Evolutionary conservation across 2,797 vertebrate species (phyloP).

Genomic region (Lindbergichthys nudifrons): DNA sequence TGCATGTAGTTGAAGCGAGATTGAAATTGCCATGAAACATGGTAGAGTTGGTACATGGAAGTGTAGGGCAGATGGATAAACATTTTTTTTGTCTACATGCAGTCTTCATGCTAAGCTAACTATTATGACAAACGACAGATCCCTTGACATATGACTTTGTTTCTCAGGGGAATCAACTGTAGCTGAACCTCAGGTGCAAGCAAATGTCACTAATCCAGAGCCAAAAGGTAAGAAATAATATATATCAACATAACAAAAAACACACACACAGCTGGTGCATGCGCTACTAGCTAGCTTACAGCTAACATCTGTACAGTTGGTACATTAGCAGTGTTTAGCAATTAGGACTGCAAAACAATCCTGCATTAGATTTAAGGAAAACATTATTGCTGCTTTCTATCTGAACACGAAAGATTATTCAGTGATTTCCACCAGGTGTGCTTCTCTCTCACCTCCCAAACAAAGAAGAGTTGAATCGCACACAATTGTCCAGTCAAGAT

Average conservation of each 20-base stretch:
- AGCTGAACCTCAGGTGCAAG: constrained; percentile 9
- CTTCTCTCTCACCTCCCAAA: too few relatives aligned
- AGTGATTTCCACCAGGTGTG: too few relatives aligned
- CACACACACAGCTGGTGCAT: neutral
- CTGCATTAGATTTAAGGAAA: neutral
- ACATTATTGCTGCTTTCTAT: neutral
- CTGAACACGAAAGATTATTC: too few relatives aligned
- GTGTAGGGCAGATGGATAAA: neutral
- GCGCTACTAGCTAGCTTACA: neutral
- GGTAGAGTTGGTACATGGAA: neutral
- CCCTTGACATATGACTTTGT: constrained; percentile 8
- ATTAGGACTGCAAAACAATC: neutral
- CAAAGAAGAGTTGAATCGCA: too few relatives aligned
- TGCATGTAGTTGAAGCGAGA: neutral
- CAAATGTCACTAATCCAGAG: neutral
- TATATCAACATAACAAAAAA: neutral
- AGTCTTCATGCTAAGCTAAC: neutral
- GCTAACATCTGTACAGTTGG: neutral
- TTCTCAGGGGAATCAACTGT: constrained; percentile 35
- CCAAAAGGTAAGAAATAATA: constrained; percentile 43
- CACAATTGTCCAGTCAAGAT: too few relatives aligned
- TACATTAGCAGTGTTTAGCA: neutral
- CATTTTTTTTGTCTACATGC: neutral
- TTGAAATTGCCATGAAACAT: neutral
- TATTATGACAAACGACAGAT: neutral